A percentile compares a stretch with the other conserved stretches of the same genome.
Conservation (phyloP, 1,140 invertebrate genomes). For the Sycobia sp. region DNA sequence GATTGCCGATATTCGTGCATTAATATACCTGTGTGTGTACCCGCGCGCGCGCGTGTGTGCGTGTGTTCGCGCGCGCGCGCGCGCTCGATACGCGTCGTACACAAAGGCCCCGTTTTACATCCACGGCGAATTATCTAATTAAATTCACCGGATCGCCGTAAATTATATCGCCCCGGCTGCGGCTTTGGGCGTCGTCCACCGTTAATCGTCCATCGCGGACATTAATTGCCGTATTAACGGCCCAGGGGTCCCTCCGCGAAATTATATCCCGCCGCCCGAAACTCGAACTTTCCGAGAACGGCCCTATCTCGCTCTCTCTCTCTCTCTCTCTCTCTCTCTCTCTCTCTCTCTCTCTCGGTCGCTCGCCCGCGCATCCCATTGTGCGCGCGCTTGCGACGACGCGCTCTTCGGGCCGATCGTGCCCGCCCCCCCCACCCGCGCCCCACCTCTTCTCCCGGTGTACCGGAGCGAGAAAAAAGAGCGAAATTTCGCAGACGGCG, state of each 20-base stretch:
- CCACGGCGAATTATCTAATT: constrained; percentile 14
- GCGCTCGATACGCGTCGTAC: too few relatives aligned
- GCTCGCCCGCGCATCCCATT: neutral
- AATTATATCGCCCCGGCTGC: constrained; percentile 13
- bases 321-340: too few relatives aligned
- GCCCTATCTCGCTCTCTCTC: too few relatives aligned
- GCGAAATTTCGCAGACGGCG: constrained; percentile 37
- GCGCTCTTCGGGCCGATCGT: neutral
- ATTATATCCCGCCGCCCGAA: constrained; percentile 7
- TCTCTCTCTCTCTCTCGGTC: neutral
- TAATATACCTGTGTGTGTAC: too few relatives aligned
- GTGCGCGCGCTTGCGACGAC: neutral
- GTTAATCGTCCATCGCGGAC: constrained; percentile 26
- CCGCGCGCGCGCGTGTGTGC: too few relatives aligned
- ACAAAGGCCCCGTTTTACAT: neutral
- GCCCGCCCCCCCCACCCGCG: neutral
- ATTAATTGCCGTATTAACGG: constrained; percentile 28
- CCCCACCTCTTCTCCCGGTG: too few relatives aligned
- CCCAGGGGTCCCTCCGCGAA: neutral
- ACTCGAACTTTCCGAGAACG: too few relatives aligned
- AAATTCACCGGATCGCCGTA: constrained; percentile 11
- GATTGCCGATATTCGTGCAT: too few relatives aligned
- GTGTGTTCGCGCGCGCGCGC: too few relatives aligned
- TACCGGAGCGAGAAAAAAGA: constrained; percentile 19
- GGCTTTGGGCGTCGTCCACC: neutral